phyloP scores from a whole-genome alignment of 2,797 vertebrate species.

The Kryptopterus vitreolus region DNA sequence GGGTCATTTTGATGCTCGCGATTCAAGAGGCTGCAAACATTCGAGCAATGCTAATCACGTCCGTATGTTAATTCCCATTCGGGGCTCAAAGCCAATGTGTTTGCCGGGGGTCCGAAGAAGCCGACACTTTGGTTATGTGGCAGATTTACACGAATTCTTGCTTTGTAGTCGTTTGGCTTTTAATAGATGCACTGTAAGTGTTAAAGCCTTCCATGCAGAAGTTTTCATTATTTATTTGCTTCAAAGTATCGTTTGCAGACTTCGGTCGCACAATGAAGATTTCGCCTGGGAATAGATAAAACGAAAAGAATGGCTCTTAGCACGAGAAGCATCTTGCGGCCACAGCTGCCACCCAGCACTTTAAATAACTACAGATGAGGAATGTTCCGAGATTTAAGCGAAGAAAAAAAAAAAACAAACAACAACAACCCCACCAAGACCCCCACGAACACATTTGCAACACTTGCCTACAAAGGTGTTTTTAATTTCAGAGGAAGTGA shows the following conservation, averaged over 20 bases:
- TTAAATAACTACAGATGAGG: constrained; percentile 81
- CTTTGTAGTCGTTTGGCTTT: constrained; percentile 67
- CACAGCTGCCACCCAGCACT: constrained; percentile 79
- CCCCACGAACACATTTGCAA: constrained; percentile 73
- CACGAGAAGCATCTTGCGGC: constrained; percentile 74
- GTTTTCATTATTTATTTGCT: constrained; percentile 47
- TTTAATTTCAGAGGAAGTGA: constrained; percentile 75
- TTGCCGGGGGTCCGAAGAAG: constrained; percentile 26
- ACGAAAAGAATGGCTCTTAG: constrained; percentile 64
- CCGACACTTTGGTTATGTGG: constrained; percentile 56
- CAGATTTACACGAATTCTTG: constrained; percentile 71
- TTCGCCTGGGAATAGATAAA: constrained; percentile 67
- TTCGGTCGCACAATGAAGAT: constrained; percentile 63
- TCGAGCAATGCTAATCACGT: constrained; percentile 3
- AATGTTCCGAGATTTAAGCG: constrained; percentile 69
- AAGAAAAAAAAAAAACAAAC: constrained; percentile 31
- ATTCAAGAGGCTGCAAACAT: constrained; percentile 7
- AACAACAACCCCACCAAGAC: constrained; percentile 9
- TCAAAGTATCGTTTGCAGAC: constrained; percentile 76
- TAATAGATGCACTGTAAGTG: constrained; percentile 71
- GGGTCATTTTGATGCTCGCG: not conserved
- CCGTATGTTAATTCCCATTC: not conserved
- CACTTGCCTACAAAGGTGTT: constrained; percentile 75
- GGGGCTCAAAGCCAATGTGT: constrained; percentile 11
- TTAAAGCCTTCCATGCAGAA: constrained; percentile 59